Conservation (phyloP, 2,888 invertebrate genomes). For the Cerastoderma edule region DNA sequence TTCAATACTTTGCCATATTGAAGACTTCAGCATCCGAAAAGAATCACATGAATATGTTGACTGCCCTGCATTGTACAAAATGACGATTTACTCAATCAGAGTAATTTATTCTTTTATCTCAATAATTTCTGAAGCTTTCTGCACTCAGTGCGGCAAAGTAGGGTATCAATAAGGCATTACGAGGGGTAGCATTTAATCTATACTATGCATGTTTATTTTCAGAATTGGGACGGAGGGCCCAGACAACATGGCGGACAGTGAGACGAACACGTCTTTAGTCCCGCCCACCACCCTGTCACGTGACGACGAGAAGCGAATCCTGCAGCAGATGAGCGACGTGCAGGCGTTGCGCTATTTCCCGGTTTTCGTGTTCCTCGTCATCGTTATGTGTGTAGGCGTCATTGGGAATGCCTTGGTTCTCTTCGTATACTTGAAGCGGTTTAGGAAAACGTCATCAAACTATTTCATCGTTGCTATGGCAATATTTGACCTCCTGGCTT, state of each 20-base stretch:
- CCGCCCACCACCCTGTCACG: conserved; percentile 30
- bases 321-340: conserved; percentile 63
- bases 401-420: conserved; percentile 73
- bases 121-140: conserved; percentile 1
- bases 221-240: not conserved
- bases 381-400: conserved; percentile 71
- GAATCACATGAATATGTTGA: too few species aligned
- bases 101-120: not conserved
- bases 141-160: not conserved
- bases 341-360: conserved; percentile 71
- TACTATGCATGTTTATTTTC: not conserved
- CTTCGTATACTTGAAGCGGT: conserved; percentile 71
- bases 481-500: conserved; percentile 75
- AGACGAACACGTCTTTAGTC: not conserved
- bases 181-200: too few species aligned
- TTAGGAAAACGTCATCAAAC: conserved; percentile 75
- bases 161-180: too few species aligned
- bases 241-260: not conserved
- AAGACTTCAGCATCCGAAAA: too few species aligned
- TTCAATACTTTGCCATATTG: too few species aligned
- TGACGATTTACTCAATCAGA: not conserved
- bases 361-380: conserved; percentile 69
- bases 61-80: too few species aligned
- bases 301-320: conserved; percentile 27
- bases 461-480: conserved; percentile 78